phyloP scores from a whole-genome alignment of 2,113 vertebrate genomes.

The Oncorhynchus mykiss region DNA sequence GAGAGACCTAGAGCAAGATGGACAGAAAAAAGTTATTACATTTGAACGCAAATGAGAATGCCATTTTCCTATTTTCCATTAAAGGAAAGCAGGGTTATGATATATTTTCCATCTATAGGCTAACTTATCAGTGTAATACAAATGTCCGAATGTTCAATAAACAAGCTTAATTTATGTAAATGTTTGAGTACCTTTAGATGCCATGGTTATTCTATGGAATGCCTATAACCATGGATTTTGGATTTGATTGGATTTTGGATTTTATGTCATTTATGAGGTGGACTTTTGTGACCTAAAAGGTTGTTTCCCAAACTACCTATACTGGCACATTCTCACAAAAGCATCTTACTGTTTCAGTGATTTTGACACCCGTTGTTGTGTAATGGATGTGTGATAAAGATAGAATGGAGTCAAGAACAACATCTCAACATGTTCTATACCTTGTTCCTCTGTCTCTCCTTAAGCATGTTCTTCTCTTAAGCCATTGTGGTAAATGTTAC shows the following conservation, averaged over 20 bases:
- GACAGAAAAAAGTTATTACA: slow-evolving; percentile 37
- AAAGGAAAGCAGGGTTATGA: slow-evolving; percentile 14
- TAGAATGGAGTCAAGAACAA: too few species aligned
- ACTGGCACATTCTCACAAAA: background rate
- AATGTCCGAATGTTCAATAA: slow-evolving; percentile 14
- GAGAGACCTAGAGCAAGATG: background rate
- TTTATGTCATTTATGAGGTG: background rate
- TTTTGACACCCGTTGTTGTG: too few species aligned
- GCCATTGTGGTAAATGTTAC: too few species aligned
- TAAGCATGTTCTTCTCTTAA: too few species aligned
- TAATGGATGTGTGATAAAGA: too few species aligned
- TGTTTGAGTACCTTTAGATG: background rate
- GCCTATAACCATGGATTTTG: too few species aligned
- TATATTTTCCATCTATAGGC: slow-evolving; percentile 7
- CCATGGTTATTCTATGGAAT: background rate
- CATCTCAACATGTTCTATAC: too few species aligned
- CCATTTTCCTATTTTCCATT: slow-evolving; percentile 38
- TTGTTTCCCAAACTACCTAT: background rate
- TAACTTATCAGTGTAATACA: background rate
- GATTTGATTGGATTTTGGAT: too few species aligned
- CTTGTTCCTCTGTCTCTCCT: too few species aligned
- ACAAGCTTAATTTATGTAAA: background rate
- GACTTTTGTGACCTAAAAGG: background rate
- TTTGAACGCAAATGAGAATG: slow-evolving; percentile 46
- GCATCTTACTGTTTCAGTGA: too few species aligned